Evolutionary conservation across 2,888 invertebrate species (phyloP).

Genomic region (Apocheima hispidaria): DNA sequence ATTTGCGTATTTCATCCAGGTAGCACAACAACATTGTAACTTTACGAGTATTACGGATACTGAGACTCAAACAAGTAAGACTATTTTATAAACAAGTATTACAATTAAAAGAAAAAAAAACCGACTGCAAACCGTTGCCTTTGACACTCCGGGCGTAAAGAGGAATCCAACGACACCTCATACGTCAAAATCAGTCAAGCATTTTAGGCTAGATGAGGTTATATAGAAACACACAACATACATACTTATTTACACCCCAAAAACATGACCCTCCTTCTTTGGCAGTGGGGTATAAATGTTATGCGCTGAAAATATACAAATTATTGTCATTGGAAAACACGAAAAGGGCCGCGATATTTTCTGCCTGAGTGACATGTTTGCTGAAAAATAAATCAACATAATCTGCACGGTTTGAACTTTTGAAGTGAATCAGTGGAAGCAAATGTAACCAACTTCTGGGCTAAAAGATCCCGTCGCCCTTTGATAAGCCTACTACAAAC

Average conservation of each 20-base stretch:
- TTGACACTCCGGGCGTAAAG: no score
- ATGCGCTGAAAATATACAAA: neutral
- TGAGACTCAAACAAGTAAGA: constrained; percentile 15
- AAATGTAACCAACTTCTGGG: constrained; percentile 6
- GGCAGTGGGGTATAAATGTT: no score
- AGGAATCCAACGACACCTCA: no score
- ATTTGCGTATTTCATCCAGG: constrained; percentile 3
- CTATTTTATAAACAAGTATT: neutral
- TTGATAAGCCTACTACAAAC: constrained; percentile 28
- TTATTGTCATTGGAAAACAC: neutral
- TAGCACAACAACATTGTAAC: no score
- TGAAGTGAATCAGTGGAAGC: constrained; percentile 12
- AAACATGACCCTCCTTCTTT: no score
- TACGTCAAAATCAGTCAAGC: no score
- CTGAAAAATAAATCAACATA: constrained; percentile 11
- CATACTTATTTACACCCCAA: no score
- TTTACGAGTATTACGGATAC: no score
- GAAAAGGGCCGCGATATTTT: neutral
- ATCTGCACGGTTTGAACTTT: constrained; percentile 8
- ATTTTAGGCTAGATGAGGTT: no score
- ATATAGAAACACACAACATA: no score
- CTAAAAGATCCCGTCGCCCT: constrained; percentile 12
- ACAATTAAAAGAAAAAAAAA: no score
- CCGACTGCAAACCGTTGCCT: no score
- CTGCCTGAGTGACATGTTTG: constrained; percentile 2